These are phyloP conservation scores for Pitangus sulphuratus DNA, from an alignment of 2,797 vertebrate species.

Conservation along the genomic window DNA sequence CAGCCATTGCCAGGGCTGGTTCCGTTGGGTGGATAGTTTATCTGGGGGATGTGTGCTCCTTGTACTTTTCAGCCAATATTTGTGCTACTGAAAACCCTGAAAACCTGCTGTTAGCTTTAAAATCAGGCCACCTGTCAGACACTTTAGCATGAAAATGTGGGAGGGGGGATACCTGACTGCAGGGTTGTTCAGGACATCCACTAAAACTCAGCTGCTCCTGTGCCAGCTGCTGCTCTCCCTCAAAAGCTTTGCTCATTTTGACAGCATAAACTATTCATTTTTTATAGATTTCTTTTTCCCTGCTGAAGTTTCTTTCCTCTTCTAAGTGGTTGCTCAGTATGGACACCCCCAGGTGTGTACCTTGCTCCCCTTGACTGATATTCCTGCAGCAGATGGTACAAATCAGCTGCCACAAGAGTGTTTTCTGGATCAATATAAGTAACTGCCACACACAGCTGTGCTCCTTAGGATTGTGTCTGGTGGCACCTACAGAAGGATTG, in stretches of 20 bases:
- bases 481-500: background rate
- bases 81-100: background rate
- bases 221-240: background rate
- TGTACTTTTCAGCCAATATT: background rate
- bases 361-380: background rate
- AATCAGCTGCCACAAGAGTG: background rate
- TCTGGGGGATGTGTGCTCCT: background rate
- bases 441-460: background rate
- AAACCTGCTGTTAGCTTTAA: background rate
- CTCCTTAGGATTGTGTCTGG: background rate
- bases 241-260: background rate
- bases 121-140: background rate
- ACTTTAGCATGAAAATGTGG: background rate
- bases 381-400: conserved; percentile 35
- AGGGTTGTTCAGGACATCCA: background rate
- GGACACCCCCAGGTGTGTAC: background rate
- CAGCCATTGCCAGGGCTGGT: background rate
- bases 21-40: background rate
- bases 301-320: background rate
- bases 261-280: background rate
- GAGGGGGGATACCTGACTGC: background rate
- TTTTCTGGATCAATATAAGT: background rate
- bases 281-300: background rate
- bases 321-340: background rate
- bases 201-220: background rate